Percentiles rank a stretch among this genome's conserved stretches.
These are phyloP conservation scores for Colostygia pectinataria DNA, from an alignment of 2,888 invertebrate species.

Conservation along the genomic window DNA sequence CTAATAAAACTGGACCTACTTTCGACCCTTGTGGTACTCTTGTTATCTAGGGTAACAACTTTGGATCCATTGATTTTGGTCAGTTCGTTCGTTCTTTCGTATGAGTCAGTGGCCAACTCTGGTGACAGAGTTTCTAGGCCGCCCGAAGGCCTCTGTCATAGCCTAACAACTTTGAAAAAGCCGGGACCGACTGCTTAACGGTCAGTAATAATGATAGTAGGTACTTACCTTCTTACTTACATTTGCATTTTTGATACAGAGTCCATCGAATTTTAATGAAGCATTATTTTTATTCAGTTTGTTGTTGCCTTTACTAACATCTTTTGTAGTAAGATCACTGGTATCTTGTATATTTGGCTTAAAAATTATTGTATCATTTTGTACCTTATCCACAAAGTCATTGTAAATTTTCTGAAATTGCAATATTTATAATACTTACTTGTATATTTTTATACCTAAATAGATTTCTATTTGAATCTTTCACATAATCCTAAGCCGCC, in stretches of 20 bases:
- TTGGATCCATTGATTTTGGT: not conserved
- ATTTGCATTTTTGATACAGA: conserved; percentile 54
- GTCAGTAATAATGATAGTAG: too few relatives aligned
- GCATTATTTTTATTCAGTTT: conserved; percentile 55
- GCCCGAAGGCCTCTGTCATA: too few relatives aligned
- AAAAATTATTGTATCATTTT: conserved; percentile 69
- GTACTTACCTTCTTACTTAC: conserved; percentile 38
- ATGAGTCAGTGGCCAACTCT: not conserved
- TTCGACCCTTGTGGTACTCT: not conserved
- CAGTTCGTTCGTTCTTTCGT: not conserved
- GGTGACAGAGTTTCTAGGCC: too few relatives aligned
- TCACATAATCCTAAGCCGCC: too few relatives aligned
- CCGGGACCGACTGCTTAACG: too few relatives aligned
- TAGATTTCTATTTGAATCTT: too few relatives aligned
- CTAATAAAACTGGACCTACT: not conserved
- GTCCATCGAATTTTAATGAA: conserved; percentile 57
- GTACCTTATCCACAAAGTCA: conserved; percentile 73
- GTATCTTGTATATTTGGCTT: conserved; percentile 55
- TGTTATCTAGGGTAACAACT: too few relatives aligned
- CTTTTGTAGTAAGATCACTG: conserved; percentile 46
- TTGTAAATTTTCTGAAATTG: conserved; percentile 62
- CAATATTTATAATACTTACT: not conserved
- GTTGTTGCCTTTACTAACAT: conserved; percentile 54
- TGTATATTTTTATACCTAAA: too few relatives aligned
- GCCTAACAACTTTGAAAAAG: too few relatives aligned